Percentiles rank a stretch among this genome's conserved stretches.
Conservation (phyloP, 2,888 invertebrate genomes). For the Microdon myrmicae region DNA sequence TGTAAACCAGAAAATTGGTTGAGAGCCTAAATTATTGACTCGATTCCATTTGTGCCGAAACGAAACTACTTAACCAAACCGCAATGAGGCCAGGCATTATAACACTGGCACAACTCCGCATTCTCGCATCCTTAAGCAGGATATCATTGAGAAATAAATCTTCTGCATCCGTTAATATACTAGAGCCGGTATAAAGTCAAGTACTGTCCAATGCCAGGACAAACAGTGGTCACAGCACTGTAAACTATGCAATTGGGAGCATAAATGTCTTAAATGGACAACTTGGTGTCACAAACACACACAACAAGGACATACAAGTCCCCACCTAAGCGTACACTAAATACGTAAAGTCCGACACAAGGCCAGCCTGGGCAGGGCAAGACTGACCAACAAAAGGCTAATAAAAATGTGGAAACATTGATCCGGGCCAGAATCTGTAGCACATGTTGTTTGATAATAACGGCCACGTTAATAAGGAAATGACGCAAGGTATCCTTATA, state of each 20-base stretch:
- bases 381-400: conserved; percentile 28
- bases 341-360: too few species aligned
- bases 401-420: conserved; percentile 41
- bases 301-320: neutral
- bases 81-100: conserved; percentile 20
- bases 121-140: conserved; percentile 23
- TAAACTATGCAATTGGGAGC: conserved; percentile 45
- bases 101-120: conserved; percentile 22
- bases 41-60: neutral
- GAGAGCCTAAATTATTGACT: too few species aligned
- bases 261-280: conserved; percentile 43
- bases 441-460: conserved; percentile 42
- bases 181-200: too few species aligned
- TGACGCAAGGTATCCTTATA: conserved; percentile 49
- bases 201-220: conserved; percentile 31
- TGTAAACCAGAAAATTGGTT: too few species aligned
- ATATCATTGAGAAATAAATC: conserved; percentile 38
- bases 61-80: conserved; percentile 6
- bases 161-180: conserved; percentile 44
- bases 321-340: neutral
- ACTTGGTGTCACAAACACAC: conserved; percentile 2
- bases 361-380: too few species aligned
- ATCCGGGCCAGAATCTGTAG: neutral
- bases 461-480: conserved; percentile 49
- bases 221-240: conserved; percentile 37